A percentile compares a stretch with the other conserved stretches of the same genome.
Conservation (phyloP, 1,140 invertebrate genomes). For the Sarcophaga bullata region DNA sequence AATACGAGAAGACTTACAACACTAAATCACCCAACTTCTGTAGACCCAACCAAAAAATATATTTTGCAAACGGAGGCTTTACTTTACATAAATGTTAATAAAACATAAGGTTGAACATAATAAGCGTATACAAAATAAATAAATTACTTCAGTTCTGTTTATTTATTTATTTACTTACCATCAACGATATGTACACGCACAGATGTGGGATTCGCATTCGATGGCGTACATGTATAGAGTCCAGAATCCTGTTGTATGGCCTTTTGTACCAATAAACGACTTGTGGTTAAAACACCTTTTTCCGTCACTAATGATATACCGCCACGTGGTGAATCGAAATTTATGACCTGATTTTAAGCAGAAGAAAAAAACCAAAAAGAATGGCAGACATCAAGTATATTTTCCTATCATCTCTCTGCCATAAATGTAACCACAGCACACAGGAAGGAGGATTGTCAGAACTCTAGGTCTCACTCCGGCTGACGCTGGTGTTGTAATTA, state of each 20-base stretch:
- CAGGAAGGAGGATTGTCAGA: too few relatives aligned
- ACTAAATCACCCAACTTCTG: too few relatives aligned
- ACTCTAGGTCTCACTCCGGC: too few relatives aligned
- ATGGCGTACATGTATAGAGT: conserved; percentile 79
- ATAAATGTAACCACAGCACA: too few relatives aligned
- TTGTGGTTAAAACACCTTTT: conserved; percentile 81
- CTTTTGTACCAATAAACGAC: conserved; percentile 81
- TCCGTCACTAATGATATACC: conserved; percentile 83
- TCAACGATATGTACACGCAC: conserved; percentile 85
- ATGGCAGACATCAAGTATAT: not conserved
- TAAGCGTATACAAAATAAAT: too few relatives aligned
- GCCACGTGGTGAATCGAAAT: conserved; percentile 81
- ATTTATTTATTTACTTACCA: conserved; percentile 70
- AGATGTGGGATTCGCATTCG: conserved; percentile 79
- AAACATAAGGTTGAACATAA: too few relatives aligned
- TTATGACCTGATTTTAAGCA: conserved; percentile 71
- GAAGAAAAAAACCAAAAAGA: not conserved
- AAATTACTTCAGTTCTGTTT: too few relatives aligned
- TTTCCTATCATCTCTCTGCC: too few relatives aligned
- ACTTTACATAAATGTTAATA: too few relatives aligned
- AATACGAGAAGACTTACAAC: too few relatives aligned
- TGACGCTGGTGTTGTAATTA: too few relatives aligned
- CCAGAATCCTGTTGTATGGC: conserved; percentile 80
- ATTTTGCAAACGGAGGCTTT: not conserved
- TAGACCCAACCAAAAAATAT: not conserved